These are phyloP conservation scores for Spatulosminthurus flaviceps DNA, from an alignment of 2,888 invertebrate species.

Conservation along the genomic window DNA sequence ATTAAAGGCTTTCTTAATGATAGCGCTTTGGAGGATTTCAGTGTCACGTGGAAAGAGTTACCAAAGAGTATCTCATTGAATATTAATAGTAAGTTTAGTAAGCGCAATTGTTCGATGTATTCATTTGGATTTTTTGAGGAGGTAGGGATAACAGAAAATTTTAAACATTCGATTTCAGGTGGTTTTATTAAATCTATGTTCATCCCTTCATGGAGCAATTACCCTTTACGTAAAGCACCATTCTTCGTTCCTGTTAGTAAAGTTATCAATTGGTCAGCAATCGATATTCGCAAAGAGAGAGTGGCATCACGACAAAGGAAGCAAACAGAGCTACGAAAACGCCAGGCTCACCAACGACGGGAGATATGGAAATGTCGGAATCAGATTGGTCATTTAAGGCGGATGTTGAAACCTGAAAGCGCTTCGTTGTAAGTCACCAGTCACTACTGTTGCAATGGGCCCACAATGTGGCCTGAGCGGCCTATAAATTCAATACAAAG, in stretches of 20 bases:
- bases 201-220: conserved; percentile 28
- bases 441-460: no score
- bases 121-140: no score
- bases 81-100: conserved; percentile 8
- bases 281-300: conserved; percentile 39
- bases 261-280: conserved; percentile 38
- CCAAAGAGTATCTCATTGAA: conserved; percentile 29
- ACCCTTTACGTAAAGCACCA: conserved; percentile 15
- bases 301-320: neutral
- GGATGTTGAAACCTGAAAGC: neutral
- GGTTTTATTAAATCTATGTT: conserved; percentile 15
- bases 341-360: neutral
- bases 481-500: no score
- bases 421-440: neutral
- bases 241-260: conserved; percentile 35
- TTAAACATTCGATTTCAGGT: neutral
- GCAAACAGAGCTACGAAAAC: neutral
- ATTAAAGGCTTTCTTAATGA: neutral
- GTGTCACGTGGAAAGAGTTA: conserved; percentile 27
- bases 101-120: no score
- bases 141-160: no score
- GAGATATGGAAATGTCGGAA: conserved; percentile 42
- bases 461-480: no score
- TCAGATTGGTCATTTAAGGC: conserved; percentile 46
- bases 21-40: neutral